Evolutionary conservation across 2,888 invertebrate species (phyloP).

Genomic region (Lithodes maja): DNA sequence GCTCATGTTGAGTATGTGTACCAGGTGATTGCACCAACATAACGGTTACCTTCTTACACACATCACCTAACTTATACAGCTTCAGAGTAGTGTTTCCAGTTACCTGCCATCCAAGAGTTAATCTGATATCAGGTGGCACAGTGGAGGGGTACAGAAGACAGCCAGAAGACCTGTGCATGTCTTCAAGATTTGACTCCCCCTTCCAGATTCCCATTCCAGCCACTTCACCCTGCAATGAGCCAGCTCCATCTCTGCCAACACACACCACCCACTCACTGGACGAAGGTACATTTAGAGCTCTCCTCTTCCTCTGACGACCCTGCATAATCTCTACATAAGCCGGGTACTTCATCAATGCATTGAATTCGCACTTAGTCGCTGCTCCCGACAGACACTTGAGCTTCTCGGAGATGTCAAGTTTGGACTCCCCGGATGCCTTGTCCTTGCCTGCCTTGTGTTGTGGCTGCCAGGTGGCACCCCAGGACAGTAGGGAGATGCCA

Average conservation of each 20-base stretch:
- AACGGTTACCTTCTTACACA: not conserved
- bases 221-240: constrained; percentile 5
- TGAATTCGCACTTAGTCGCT: not conserved
- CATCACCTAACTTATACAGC: not conserved
- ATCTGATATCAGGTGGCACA: not conserved
- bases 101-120: not conserved
- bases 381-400: constrained; percentile 8
- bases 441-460: not conserved
- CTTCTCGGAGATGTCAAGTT: not conserved
- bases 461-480: not conserved
- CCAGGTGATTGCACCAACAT: not conserved
- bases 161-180: not conserved
- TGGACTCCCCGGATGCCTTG: not conserved
- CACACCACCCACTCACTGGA: not conserved
- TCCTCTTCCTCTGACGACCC: not conserved
- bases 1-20: constrained; percentile 2
- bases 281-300: not conserved
- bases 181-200: not conserved
- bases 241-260: constrained; percentile 1
- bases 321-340: not conserved
- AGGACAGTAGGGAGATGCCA: not conserved
- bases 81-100: not conserved
- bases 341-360: not conserved
- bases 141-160: not conserved
- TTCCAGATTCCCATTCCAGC: constrained; percentile 12